phyloP scores from a whole-genome alignment of 2,113 vertebrate species.

The Halichoerus grypus region DNA sequence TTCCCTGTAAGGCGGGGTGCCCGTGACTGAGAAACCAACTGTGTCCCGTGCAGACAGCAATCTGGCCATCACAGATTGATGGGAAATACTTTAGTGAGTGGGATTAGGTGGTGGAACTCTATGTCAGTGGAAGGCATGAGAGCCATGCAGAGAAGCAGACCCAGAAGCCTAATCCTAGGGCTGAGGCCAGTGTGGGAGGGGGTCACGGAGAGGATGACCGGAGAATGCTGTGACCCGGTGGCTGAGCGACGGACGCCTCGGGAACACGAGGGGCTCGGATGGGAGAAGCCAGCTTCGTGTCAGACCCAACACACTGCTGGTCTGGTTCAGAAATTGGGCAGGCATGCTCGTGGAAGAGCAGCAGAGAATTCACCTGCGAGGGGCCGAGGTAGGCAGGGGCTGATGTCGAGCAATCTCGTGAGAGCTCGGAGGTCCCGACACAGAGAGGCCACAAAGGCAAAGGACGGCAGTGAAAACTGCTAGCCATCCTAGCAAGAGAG shows the following conservation, averaged over 20 bases:
- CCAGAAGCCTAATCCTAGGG: background rate
- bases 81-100: background rate
- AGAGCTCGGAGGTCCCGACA: background rate
- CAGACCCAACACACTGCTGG: background rate
- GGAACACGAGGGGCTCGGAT: background rate
- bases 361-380: background rate
- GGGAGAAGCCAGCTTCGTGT: background rate
- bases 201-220: background rate
- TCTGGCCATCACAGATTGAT: background rate
- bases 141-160: background rate
- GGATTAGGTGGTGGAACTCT: background rate
- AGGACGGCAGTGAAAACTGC: background rate
- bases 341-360: background rate
- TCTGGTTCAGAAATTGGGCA: background rate
- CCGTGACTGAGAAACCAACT: background rate
- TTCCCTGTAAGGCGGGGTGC: background rate
- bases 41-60: background rate
- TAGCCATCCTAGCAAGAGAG: background rate
- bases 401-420: background rate
- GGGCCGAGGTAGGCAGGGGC: background rate
- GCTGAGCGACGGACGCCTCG: background rate
- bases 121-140: background rate
- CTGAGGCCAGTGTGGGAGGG: background rate
- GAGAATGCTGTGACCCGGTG: background rate
- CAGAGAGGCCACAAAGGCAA: background rate